Evolutionary conservation across 37 sponge, comb jelly and placozoan species (phyloP).

Genomic region (Hormiphora californensis): DNA sequence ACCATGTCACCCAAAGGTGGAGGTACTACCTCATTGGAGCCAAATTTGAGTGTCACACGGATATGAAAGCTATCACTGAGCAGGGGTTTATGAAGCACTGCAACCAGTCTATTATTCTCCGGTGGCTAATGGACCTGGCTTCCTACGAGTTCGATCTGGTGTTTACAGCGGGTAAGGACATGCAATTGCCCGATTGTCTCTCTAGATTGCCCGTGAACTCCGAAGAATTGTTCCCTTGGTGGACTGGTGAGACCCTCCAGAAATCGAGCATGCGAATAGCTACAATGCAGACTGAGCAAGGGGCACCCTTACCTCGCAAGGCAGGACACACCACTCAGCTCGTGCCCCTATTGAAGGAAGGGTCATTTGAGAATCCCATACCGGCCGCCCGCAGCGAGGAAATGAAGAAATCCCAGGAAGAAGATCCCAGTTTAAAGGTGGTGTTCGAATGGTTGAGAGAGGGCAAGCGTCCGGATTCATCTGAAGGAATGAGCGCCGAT

Average conservation of each 20-base stretch:
- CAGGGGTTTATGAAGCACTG: neutral
- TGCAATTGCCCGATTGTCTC: neutral
- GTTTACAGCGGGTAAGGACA: neutral
- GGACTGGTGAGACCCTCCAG: no score
- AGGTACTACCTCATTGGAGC: neutral
- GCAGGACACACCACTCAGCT: no score
- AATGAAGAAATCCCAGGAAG: no score
- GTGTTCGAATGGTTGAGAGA: neutral
- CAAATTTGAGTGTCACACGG: neutral
- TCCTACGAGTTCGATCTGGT: neutral
- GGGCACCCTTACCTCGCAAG: no score
- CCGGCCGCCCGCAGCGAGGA: neutral
- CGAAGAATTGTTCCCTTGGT: neutral
- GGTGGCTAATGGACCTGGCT: conserved; percentile 29
- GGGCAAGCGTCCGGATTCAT: neutral
- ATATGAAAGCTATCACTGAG: conserved; percentile 33
- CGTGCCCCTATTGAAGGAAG: no score
- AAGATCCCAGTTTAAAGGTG: neutral
- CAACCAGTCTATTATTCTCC: neutral
- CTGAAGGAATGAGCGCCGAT: neutral
- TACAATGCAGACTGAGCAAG: no score
- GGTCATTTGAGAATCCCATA: neutral
- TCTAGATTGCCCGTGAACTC: neutral
- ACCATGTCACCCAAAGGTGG: neutral
- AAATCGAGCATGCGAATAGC: no score